These are phyloP conservation scores for Nyctibius grandis DNA, from an alignment of 2,797 vertebrate species.

Conservation along the genomic window DNA sequence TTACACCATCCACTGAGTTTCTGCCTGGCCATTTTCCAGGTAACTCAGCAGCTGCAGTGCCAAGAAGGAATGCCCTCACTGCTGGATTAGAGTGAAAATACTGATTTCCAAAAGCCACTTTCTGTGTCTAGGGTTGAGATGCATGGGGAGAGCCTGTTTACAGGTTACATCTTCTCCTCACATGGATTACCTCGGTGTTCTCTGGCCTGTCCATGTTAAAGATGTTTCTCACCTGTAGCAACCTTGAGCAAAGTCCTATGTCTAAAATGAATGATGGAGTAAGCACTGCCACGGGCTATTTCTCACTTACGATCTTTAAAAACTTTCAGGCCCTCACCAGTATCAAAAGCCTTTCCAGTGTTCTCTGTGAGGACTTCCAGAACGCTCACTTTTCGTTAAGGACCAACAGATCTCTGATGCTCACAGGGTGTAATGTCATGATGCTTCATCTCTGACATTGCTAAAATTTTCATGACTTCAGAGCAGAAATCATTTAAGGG, in stretches of 20 bases:
- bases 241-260: neutral
- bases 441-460: neutral
- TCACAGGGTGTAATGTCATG: fast-evolving
- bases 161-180: neutral
- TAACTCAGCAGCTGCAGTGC: neutral
- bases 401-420: neutral
- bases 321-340: neutral
- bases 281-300: neutral
- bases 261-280: neutral
- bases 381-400: neutral
- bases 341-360: neutral
- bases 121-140: neutral
- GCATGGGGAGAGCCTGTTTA: neutral
- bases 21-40: neutral
- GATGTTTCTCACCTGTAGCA: neutral
- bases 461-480: neutral
- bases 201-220: neutral
- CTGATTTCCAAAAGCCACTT: neutral
- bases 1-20: neutral
- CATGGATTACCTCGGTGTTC: neutral
- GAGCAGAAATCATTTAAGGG: neutral
- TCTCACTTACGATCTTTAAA: neutral
- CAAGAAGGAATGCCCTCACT: neutral
- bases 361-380: neutral
- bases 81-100: neutral